These are phyloP conservation scores for Notodonta ziczac DNA, from an alignment of 2,888 invertebrate species.

Conservation along the genomic window DNA sequence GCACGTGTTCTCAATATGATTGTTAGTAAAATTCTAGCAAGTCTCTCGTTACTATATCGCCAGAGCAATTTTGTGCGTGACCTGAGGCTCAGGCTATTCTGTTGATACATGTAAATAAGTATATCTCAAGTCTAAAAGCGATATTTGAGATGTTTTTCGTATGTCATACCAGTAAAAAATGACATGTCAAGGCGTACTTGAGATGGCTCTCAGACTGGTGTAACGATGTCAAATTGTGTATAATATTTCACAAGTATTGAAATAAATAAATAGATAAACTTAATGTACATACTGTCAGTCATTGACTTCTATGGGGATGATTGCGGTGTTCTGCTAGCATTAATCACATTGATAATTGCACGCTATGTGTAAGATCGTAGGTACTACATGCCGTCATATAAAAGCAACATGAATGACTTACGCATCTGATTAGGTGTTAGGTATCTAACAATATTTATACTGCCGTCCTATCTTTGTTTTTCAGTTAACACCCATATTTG, in stretches of 20 bases:
- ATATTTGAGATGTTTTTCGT: no score
- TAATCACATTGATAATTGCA: slow-evolving; percentile 27
- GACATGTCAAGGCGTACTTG: no score
- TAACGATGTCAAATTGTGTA: no score
- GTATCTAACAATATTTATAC: slow-evolving; percentile 54
- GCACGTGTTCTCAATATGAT: background rate
- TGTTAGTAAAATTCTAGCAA: background rate
- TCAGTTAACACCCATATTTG: slow-evolving; percentile 47
- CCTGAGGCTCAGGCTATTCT: slow-evolving; percentile 13
- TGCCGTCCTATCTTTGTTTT: slow-evolving; percentile 48
- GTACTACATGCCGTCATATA: slow-evolving; percentile 29
- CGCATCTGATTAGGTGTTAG: slow-evolving; percentile 41
- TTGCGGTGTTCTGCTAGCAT: slow-evolving; percentile 29
- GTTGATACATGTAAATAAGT: background rate
- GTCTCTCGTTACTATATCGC: background rate
- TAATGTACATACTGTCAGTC: background rate
- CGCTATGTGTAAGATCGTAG: slow-evolving; percentile 14
- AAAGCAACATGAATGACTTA: slow-evolving; percentile 31
- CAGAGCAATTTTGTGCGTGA: background rate
- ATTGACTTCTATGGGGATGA: slow-evolving; percentile 15
- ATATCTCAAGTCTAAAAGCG: no score
- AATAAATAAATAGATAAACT: no score
- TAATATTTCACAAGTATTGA: no score
- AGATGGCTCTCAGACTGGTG: no score
- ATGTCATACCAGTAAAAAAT: no score